Evolutionary conservation across 2,797 vertebrate genomes (phyloP).

Genomic region (Neomorphus geoffroyi): DNA sequence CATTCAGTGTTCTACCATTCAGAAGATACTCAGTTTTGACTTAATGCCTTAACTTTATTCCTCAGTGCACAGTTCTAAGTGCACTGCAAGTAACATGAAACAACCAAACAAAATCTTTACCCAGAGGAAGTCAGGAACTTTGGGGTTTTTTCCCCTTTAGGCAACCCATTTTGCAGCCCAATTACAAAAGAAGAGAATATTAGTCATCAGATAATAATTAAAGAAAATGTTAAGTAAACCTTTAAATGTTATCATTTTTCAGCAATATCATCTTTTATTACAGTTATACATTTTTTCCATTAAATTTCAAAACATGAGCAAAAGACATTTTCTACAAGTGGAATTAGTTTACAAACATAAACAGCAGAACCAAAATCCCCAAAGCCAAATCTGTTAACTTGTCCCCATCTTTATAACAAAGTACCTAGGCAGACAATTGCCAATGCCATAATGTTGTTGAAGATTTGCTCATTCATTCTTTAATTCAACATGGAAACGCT

Average conservation of each 20-base stretch:
- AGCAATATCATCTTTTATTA: background rate
- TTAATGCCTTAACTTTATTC: background rate
- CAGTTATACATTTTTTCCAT: background rate
- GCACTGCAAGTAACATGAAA: background rate
- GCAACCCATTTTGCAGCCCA: background rate
- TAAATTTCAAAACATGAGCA: background rate
- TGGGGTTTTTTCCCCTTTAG: background rate
- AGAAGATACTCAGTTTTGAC: background rate
- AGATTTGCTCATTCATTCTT: background rate
- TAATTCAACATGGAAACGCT: background rate
- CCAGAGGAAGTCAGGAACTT: background rate
- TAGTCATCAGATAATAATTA: background rate
- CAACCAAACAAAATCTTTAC: background rate
- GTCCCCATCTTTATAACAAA: background rate
- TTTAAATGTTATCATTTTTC: background rate
- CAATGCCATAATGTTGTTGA: background rate
- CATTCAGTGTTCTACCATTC: background rate
- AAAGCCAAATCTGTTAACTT: background rate
- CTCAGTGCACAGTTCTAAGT: background rate
- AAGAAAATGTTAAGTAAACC: background rate
- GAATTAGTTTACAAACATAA: background rate
- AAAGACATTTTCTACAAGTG: background rate
- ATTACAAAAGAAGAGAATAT: background rate
- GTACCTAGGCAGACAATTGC: background rate
- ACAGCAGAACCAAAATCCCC: background rate